These are phyloP conservation scores for Donacobius atricapilla DNA, from an alignment of 2,113 vertebrate genomes.

Conservation along the genomic window DNA sequence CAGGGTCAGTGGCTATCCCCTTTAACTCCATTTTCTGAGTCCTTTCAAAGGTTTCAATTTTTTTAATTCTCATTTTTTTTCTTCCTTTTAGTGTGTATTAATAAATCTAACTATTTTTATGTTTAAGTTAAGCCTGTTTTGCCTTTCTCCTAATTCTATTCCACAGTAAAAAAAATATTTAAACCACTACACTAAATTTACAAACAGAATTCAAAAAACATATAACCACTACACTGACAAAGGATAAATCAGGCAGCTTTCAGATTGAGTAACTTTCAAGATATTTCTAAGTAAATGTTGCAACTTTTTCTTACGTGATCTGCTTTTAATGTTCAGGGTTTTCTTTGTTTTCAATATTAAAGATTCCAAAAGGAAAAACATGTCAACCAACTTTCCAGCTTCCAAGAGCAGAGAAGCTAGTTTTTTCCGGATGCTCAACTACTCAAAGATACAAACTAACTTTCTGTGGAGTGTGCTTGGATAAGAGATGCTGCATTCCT, in stretches of 20 bases:
- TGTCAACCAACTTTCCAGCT: conserved; percentile 87
- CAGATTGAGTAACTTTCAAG: neutral
- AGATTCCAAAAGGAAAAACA: conserved; percentile 87
- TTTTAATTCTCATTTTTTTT: no score
- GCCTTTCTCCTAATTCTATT: no score
- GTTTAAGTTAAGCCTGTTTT: no score
- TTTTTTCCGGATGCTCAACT: conserved; percentile 87
- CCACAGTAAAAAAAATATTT: no score
- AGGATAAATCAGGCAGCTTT: neutral
- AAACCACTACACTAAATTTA: no score
- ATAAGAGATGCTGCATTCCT: conserved; percentile 89
- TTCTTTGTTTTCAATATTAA: conserved; percentile 22
- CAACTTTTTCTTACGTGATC: neutral
- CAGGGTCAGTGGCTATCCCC: no score
- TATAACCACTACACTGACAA: no score
- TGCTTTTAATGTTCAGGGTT: neutral
- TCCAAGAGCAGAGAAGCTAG: conserved; percentile 81
- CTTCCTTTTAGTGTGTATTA: no score
- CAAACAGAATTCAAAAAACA: no score
- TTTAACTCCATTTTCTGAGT: no score
- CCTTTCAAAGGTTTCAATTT: no score
- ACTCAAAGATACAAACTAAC: conserved; percentile 81
- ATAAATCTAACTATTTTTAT: no score
- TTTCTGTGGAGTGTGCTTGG: conserved; percentile 88
- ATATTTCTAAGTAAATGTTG: neutral